These are phyloP conservation scores for Adelosebastes latens DNA, from an alignment of 2,797 vertebrate genomes.

Conservation along the genomic window DNA sequence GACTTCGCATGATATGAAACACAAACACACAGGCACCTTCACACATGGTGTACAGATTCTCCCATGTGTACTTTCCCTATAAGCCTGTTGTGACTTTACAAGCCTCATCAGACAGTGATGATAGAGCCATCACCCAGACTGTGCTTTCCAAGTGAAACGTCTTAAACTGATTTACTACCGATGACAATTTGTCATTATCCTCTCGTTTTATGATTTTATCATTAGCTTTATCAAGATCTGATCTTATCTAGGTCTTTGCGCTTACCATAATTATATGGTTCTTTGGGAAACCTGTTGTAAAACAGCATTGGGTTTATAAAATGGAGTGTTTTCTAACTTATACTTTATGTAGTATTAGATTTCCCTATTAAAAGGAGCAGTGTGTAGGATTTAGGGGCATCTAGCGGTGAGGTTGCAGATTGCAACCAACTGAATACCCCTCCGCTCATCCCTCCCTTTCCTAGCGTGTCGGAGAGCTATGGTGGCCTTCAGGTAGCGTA, in stretches of 20 bases:
- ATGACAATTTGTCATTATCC: background rate
- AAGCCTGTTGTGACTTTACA: conserved; percentile 35
- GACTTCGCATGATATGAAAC: conserved; percentile 23
- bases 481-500: too few species aligned
- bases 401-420: background rate
- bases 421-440: background rate
- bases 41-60: conserved; percentile 16
- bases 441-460: too few species aligned
- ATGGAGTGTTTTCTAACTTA: background rate
- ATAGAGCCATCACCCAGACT: conserved; percentile 2
- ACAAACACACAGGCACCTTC: background rate
- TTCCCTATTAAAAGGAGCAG: background rate
- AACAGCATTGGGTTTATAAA: background rate
- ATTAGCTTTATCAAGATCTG: background rate
- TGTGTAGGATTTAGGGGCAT: background rate
- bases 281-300: background rate
- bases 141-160: background rate
- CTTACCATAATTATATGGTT: background rate
- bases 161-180: background rate
- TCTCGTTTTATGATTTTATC: background rate
- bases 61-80: conserved; percentile 24
- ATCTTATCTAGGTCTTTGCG: background rate
- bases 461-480: fast-evolving
- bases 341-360: background rate
- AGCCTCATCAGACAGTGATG: conserved; percentile 15